Base-by-base conservation (phyloP, 2,888 invertebrate species). In the Protonemura montana region DNA sequence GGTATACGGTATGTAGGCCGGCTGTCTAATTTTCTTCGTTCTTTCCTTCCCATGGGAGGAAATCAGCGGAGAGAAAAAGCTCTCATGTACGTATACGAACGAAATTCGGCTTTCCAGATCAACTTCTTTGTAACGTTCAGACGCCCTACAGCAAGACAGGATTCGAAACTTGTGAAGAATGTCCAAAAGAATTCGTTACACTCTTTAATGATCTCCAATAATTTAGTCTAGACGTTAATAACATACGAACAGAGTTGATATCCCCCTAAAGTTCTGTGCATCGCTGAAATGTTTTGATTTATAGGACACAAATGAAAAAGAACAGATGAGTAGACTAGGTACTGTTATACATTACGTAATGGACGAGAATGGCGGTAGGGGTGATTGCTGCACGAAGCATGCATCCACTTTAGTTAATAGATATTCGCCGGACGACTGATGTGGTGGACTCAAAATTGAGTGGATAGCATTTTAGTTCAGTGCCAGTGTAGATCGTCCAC, bases 391-490 rank as follows among this genome's bases (percentile, higher is more conserved):
- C 21, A 59, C 21, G 59, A 59, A 59, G 59, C 59, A 59, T 59
- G 59, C 59, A 59, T 21, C 59, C 59, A 59, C 59, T 59, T 59
- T 59, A 59, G 59, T 59, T 59, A 59, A 59, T 59, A 59, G 59
- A 59, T 59, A 16, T 59, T 10, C 59, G 59, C 21, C 59, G 59
- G 59, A 59, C 59, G 59, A 59, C 59, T 59, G 59, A 59, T 59
- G 59, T 59, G 59, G 59, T 21, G 59, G 59, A 59, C 13, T 10
- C 59, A 21, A 21, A 59, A 59, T 59, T 59, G 59, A 59, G 59
- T 59, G 59, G 41, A 41, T 5, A 21, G 59, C 59, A 59, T 59
- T 59, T 59, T 10, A 59, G 59, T 59, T 16, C 16, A 59, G 59
- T 59, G 59, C 59, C 59, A 21, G 13, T 59, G 59, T 59, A 21